Evolutionary conservation across 1,140 invertebrate genomes (phyloP).

Genomic region (Papilio polyxenes): DNA sequence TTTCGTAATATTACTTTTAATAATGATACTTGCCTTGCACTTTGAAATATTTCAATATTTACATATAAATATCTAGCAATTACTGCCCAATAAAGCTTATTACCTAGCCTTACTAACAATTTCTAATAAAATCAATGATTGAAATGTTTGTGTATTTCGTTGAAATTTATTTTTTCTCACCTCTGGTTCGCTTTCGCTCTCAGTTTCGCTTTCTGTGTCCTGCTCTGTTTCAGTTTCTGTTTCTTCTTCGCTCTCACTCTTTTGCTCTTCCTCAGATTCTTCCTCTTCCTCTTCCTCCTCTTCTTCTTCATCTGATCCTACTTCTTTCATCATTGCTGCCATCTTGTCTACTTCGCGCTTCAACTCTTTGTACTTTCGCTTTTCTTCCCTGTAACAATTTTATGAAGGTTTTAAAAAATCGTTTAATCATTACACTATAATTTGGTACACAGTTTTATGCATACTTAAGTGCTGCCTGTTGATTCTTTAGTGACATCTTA

Average conservation of each 20-base stretch:
- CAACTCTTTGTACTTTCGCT: conserved; percentile 87
- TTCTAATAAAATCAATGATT: too few species aligned
- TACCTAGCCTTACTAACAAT: too few species aligned
- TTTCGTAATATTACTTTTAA: too few species aligned
- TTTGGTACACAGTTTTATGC: conserved; percentile 37
- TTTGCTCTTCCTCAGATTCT: conserved; percentile 84
- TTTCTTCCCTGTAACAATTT: conserved; percentile 82
- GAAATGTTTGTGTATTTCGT: too few species aligned
- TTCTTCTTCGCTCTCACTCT: conserved; percentile 82
- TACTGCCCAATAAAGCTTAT: too few species aligned
- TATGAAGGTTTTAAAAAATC: neutral
- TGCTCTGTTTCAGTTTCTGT: conserved; percentile 84
- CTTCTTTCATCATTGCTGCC: conserved; percentile 90
- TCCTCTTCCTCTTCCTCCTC: conserved; percentile 85
- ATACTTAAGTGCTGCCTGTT: conserved; percentile 86
- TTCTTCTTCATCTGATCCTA: conserved; percentile 87
- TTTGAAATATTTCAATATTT: too few species aligned
- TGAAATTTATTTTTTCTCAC: conserved; percentile 54
- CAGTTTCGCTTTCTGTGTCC: conserved; percentile 81
- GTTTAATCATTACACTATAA: neutral
- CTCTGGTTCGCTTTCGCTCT: conserved; percentile 85
- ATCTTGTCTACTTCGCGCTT: conserved; percentile 95
- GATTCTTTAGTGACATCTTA: conserved; percentile 90
- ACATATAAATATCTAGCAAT: too few species aligned
- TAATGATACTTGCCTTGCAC: too few species aligned